These are phyloP conservation scores for Anguilla pacifica DNA, from an alignment of 2,797 vertebrate genomes.

Conservation along the genomic window DNA sequence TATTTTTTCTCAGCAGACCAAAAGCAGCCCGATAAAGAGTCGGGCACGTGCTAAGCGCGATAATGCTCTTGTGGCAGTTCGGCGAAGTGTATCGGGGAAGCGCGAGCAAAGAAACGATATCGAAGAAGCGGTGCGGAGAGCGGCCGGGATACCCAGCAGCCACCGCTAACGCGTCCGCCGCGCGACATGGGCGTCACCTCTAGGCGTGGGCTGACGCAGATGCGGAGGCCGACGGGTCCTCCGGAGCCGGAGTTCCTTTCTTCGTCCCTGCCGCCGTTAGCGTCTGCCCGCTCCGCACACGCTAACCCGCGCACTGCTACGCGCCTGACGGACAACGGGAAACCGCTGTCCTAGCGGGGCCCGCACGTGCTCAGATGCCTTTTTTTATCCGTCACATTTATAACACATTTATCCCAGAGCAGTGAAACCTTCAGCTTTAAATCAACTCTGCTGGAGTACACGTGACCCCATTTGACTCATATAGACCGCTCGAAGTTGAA, in stretches of 20 bases:
- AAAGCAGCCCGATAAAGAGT: conserved; percentile 47
- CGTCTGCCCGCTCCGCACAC: not conserved
- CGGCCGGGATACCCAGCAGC: not conserved
- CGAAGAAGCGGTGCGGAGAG: not conserved
- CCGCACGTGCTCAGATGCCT: not conserved
- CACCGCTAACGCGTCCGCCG: not conserved
- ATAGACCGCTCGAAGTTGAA: not conserved
- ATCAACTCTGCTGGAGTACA: not conserved
- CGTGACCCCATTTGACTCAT: not conserved
- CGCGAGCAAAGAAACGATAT: no score
- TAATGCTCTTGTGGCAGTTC: conserved; percentile 4
- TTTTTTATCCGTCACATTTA: not conserved
- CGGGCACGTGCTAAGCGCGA: conserved; percentile 38
- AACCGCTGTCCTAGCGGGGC: not conserved
- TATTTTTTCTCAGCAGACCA: conserved; percentile 68
- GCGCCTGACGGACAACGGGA: not conserved
- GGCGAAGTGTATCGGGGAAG: not conserved
- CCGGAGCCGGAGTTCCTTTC: not conserved
- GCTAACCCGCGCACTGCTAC: no score
- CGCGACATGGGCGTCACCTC: not conserved
- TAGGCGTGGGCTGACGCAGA: not conserved
- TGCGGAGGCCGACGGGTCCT: not conserved
- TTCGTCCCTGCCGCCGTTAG: not conserved
- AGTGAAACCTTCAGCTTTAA: not conserved
- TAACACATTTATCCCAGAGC: not conserved